These are phyloP conservation scores for Lepilemur ruficaudatus DNA, from an alignment of 2,797 vertebrate genomes.

Conservation along the genomic window DNA sequence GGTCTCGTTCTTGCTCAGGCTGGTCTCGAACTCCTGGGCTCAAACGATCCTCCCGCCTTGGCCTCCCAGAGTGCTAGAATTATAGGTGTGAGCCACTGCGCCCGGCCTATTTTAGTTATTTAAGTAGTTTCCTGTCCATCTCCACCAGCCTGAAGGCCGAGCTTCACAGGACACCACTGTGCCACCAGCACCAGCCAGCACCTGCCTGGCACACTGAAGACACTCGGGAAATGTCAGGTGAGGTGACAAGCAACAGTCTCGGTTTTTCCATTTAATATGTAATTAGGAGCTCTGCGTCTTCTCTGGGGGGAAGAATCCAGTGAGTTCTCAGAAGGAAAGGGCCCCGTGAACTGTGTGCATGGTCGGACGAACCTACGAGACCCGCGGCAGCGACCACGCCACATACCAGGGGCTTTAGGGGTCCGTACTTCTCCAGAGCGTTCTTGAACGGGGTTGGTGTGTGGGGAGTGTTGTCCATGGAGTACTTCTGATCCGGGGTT, in stretches of 20 bases:
- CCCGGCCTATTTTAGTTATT: background rate
- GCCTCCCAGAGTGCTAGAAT: too few relatives aligned
- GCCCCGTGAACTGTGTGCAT: fast-evolving
- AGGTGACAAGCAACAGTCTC: background rate
- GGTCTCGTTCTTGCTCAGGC: too few relatives aligned
- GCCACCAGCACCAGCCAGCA: background rate
- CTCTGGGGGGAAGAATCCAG: background rate
- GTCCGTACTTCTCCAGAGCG: conserved; percentile 96
- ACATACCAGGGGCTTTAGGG: conserved; percentile 92
- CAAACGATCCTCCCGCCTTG: too few relatives aligned
- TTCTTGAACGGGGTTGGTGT: conserved; percentile 98
- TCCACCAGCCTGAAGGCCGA: background rate
- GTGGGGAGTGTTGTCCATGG: conserved; percentile 91
- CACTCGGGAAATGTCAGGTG: background rate
- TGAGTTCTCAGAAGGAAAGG: background rate
- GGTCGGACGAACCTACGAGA: background rate
- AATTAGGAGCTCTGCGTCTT: background rate
- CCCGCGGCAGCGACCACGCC: fast-evolving
- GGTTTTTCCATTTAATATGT: background rate
- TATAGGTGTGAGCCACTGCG: too few relatives aligned
- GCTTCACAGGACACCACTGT: background rate
- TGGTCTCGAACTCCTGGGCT: too few relatives aligned
- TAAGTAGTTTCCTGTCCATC: background rate
- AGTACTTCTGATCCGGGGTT: conserved; percentile 95
- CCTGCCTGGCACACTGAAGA: background rate